Conservation (phyloP, 2,797 vertebrate species). For the Galago senegalensis region DNA sequence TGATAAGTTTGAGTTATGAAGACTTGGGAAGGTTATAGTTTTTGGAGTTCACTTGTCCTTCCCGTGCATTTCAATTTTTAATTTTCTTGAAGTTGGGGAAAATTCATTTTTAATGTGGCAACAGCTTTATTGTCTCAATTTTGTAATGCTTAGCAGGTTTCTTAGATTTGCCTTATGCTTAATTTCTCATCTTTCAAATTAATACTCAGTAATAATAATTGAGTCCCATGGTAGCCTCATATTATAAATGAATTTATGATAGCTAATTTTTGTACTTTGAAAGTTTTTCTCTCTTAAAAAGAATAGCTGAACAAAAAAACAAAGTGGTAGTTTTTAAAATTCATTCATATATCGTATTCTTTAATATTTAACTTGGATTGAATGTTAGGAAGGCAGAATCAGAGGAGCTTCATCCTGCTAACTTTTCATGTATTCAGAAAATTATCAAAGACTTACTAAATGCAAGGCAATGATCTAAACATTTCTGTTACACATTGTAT, state of each 20-base stretch:
- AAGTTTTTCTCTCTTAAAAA: constrained; percentile 50
- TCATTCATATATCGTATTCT: not conserved
- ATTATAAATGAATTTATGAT: constrained; percentile 36
- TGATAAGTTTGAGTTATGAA: constrained; percentile 37
- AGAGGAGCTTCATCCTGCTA: not conserved
- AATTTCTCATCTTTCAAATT: constrained; percentile 24
- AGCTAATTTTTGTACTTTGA: constrained; percentile 20
- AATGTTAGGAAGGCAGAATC: not conserved
- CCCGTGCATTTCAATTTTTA: constrained; percentile 28
- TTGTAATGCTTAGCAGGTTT: constrained; percentile 22
- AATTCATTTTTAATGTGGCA: constrained; percentile 21
- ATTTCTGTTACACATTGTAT: not conserved
- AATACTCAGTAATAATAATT: not conserved
- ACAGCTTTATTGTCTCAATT: constrained; percentile 20
- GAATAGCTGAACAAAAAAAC: constrained; percentile 15
- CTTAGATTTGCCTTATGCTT: constrained; percentile 51
- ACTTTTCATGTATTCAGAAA: constrained; percentile 48
- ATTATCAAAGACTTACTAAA: not conserved
- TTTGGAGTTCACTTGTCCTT: constrained; percentile 13
- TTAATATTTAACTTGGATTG: not conserved
- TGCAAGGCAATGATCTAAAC: not conserved
- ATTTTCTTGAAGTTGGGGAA: constrained; percentile 34
- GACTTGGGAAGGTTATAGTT: not conserved
- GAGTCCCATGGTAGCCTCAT: constrained; percentile 6
- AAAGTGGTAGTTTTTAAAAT: constrained; percentile 2